These are phyloP conservation scores for Machimus atricapillus DNA, from an alignment of 2,888 invertebrate genomes.

Conservation along the genomic window DNA sequence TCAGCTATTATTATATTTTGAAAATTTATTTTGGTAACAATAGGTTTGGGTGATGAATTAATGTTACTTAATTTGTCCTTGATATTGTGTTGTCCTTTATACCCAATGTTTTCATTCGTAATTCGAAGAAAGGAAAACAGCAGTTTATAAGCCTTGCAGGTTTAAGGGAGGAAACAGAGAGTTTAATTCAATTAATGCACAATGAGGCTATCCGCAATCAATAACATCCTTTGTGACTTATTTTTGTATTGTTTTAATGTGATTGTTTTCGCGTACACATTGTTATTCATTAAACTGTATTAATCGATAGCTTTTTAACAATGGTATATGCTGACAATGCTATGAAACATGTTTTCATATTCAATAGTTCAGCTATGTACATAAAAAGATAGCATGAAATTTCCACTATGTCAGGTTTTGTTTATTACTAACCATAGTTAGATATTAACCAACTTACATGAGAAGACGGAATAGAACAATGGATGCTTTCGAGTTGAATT, in stretches of 20 bases:
- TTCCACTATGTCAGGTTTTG: no score
- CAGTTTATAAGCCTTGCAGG: neutral
- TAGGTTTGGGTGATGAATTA: neutral
- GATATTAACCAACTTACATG: no score
- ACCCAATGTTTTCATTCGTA: neutral
- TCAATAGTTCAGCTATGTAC: neutral
- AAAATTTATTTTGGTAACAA: neutral
- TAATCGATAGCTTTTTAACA: neutral
- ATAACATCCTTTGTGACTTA: neutral
- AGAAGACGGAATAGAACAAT: no score
- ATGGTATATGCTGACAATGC: neutral
- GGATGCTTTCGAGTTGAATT: no score
- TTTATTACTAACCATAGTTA: no score
- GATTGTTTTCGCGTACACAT: neutral
- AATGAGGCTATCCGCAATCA: neutral
- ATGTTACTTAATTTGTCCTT: neutral
- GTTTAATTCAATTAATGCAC: neutral
- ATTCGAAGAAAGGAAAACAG: neutral
- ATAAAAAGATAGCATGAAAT: neutral
- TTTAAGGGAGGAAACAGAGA: neutral
- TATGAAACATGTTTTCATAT: neutral
- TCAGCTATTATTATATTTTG: neutral
- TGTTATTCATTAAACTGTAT: neutral
- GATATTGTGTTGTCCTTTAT: neutral
- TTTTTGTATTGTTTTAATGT: neutral